Evolutionary conservation across 2,888 invertebrate genomes (phyloP), one percentile per base, ranked within the genome.

Genomic region (Sycophila texana): DNA sequence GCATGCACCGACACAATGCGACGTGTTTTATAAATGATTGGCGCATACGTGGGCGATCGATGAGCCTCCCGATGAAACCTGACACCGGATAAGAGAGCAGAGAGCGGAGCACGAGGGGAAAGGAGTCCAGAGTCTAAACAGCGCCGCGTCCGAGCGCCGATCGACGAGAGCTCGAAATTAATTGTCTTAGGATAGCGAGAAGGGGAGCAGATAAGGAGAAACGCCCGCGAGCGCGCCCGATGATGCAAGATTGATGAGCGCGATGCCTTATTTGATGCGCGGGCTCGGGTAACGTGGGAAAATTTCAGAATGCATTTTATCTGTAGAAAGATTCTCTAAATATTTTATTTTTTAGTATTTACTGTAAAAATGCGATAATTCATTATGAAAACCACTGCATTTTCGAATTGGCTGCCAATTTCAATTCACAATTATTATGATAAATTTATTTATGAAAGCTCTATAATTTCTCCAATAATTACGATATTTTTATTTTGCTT

Each of bases 21-120:
- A 84, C 85, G 83, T 88, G 88, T 89, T 89, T 86, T 85, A 85
- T 85, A 87, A 88, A 88, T 86, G 86, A 87, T 87, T 84, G 84
- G 66, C 81, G 78, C 79, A 80, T 83, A 83, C 83, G 84, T 82
- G 81, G 81, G 20, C 81, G 83, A 82, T 84, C 82, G 82, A 79
- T 83, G 79, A 51, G 53, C 66, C 67, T 2, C 49, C 39, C 16
- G 47, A 63, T 74, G 87, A 85, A 87, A 89, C 85, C 83, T 82
- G 82, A 89, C 86, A 88, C 88, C 88, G 88, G 87, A 88, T 88
- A 86, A 84, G 83, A 87, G 84, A 80, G 78, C 79, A 4, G 74
- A 74, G 74, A 74, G 60, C 58, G 14, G 55, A 10, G 39, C 39
- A 10, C 7, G 39, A 10, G 39, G 39, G 39, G 39, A 39, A 39